phyloP scores from a whole-genome alignment of 2,797 vertebrate species.

The Myripristis murdjan region DNA sequence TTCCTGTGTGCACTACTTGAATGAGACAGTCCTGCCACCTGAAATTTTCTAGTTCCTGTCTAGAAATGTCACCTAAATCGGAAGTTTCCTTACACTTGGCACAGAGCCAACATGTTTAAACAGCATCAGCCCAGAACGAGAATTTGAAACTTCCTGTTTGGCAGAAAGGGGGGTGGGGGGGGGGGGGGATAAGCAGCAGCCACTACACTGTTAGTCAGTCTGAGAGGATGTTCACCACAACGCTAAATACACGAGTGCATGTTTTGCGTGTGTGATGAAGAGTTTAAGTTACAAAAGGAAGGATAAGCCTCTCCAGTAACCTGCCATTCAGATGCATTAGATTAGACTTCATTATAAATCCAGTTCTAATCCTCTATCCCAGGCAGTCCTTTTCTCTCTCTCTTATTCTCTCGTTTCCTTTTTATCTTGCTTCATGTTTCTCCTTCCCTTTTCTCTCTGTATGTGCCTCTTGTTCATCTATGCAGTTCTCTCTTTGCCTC shows the following conservation, averaged over 20 bases:
- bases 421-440: constrained; percentile 2
- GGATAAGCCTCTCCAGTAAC: constrained; percentile 34
- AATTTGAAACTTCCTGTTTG: constrained; percentile 41
- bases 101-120: too few relatives aligned
- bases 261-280: constrained; percentile 13
- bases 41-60: too few relatives aligned
- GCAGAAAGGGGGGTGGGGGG: constrained; percentile 39
- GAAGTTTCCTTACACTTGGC: too few relatives aligned
- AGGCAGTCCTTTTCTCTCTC: constrained; percentile 6
- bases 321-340: constrained; percentile 38
- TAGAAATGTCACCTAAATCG: too few relatives aligned
- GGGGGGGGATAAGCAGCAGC: constrained; percentile 48
- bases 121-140: too few relatives aligned
- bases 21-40: too few relatives aligned
- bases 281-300: constrained; percentile 33
- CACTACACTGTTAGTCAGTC: background rate
- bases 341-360: constrained; percentile 55
- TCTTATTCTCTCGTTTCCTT: constrained; percentile 8
- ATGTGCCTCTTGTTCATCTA: constrained; percentile 8
- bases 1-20: too few relatives aligned
- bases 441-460: constrained; percentile 6
- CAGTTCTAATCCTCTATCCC: constrained; percentile 35
- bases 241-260: constrained; percentile 3
- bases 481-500: background rate
- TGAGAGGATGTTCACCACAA: background rate